Conservation (phyloP, 2,888 invertebrate species). For the Homarus gammarus region DNA sequence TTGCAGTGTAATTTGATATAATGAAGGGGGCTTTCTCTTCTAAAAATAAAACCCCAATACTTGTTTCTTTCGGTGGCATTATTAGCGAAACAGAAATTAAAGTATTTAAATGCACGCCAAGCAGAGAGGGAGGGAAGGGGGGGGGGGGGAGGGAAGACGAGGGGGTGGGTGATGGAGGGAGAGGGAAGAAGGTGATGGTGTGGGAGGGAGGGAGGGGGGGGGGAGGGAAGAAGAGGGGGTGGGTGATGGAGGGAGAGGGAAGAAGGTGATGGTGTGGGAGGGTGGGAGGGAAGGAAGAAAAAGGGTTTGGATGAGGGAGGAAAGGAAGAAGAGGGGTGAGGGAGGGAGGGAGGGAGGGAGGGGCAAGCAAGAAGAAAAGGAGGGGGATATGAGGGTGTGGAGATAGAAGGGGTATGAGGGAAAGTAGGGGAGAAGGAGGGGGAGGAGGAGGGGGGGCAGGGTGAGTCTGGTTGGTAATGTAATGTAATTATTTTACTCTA, state of each 20-base stretch:
- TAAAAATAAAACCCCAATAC: not conserved
- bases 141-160: not conserved
- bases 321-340: too few relatives aligned
- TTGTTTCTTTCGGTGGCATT: not conserved
- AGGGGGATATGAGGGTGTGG: not conserved
- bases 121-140: not conserved
- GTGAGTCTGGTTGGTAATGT: too few relatives aligned
- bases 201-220: not conserved
- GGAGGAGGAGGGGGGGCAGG: not conserved
- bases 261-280: too few relatives aligned
- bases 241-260: constrained; percentile 11
- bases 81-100: constrained; percentile 12
- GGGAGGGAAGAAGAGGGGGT: too few relatives aligned
- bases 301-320: too few relatives aligned
- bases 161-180: not conserved
- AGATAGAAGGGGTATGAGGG: not conserved
- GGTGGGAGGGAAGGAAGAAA: too few relatives aligned
- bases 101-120: constrained; percentile 2
- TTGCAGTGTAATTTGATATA: not conserved
- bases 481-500: constrained; percentile 61
- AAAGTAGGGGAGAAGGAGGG: not conserved
- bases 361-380: too few relatives aligned
- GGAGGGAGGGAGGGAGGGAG: not conserved
- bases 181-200: not conserved
- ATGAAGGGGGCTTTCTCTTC: not conserved